Percentiles rank a stretch among this genome's conserved stretches.
These are phyloP conservation scores for Deroplatys truncata DNA, from an alignment of 2,888 invertebrate genomes.

Conservation along the genomic window DNA sequence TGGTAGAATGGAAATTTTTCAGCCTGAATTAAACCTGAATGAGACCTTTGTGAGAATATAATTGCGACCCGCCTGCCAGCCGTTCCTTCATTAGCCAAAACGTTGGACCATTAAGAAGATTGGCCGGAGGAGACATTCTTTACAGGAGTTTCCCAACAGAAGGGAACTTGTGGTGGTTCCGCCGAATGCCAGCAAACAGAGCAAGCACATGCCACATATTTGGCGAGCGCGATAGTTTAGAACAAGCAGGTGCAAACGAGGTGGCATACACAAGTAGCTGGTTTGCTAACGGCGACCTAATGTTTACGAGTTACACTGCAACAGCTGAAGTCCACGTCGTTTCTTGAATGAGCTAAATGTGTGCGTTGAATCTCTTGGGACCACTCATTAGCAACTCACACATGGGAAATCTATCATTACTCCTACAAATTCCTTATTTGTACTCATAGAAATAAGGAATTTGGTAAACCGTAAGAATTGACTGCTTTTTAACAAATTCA, in stretches of 20 bases:
- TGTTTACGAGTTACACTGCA: not conserved
- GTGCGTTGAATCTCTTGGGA: too few relatives aligned
- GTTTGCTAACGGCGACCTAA: not conserved
- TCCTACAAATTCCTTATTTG: too few relatives aligned
- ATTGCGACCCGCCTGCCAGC: not conserved
- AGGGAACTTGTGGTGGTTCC: not conserved
- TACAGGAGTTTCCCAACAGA: not conserved
- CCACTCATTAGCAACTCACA: not conserved
- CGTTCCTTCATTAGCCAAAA: not conserved
- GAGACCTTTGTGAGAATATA: not conserved
- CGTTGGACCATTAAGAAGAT: not conserved
- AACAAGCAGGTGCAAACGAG: not conserved
- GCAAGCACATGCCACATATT: not conserved
- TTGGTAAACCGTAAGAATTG: too few relatives aligned
- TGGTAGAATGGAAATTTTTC: not conserved
- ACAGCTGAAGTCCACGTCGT: not conserved
- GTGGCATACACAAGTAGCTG: not conserved
- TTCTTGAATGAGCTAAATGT: not conserved
- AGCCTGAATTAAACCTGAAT: not conserved
- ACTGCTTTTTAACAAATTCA: too few relatives aligned
- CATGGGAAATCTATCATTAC: not conserved
- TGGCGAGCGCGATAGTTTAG: not conserved
- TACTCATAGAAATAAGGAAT: too few relatives aligned
- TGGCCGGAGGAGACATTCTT: not conserved
- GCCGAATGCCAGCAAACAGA: not conserved